Evolutionary conservation across 2,797 vertebrate genomes (phyloP).

Genomic region (Sebastes wilsoni): DNA sequence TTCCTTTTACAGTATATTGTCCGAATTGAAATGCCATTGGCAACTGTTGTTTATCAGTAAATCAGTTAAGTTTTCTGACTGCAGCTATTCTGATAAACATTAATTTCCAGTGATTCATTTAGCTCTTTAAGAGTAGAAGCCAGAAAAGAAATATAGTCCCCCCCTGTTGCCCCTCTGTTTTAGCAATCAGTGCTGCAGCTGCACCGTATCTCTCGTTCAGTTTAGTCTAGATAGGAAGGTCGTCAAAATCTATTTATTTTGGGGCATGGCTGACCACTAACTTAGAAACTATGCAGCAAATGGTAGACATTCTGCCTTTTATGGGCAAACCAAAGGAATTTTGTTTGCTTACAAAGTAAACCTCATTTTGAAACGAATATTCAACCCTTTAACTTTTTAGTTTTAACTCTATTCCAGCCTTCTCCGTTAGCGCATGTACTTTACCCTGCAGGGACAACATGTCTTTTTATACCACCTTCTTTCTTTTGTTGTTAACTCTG

Average conservation of each 20-base stretch:
- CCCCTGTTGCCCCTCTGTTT: not conserved
- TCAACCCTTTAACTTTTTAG: conserved; percentile 4
- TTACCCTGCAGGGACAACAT: not conserved
- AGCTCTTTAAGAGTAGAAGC: not conserved
- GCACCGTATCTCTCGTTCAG: conserved; percentile 19
- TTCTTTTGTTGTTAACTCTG: not conserved
- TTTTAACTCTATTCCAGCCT: not conserved
- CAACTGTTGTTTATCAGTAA: not conserved
- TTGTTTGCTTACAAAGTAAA: conserved; percentile 13
- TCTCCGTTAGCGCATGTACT: not conserved
- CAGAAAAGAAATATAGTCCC: not conserved
- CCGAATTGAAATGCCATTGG: not conserved
- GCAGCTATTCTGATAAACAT: not conserved
- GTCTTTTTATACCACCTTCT: not conserved
- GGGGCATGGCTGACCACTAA: conserved; percentile 45
- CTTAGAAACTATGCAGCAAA: conserved; percentile 55
- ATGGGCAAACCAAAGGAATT: conserved; percentile 66
- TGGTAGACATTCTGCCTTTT: conserved; percentile 55
- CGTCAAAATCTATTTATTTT: conserved; percentile 51
- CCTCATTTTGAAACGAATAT: not conserved
- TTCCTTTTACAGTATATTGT: conserved; percentile 16
- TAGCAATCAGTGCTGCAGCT: not conserved
- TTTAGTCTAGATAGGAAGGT: conserved; percentile 27
- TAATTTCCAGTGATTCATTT: not conserved
- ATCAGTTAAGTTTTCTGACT: not conserved